These are phyloP conservation scores for Suricata suricatta DNA, from an alignment of 2,113 vertebrate genomes.

Conservation along the genomic window DNA sequence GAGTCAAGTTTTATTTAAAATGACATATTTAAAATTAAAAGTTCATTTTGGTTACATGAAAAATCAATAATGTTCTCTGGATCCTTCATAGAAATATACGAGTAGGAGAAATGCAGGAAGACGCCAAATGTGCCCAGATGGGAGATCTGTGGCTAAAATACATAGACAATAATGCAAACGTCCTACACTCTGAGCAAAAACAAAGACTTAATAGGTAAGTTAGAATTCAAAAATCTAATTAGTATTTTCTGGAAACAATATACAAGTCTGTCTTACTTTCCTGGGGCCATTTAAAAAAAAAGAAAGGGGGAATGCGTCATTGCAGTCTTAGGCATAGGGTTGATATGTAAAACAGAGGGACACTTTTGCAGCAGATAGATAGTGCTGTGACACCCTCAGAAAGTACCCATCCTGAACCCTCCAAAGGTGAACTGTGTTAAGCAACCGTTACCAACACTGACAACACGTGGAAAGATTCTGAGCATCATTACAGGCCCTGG, in stretches of 20 bases:
- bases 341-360: not conserved
- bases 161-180: not conserved
- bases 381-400: not conserved
- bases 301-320: not conserved
- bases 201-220: not conserved
- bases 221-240: not conserved
- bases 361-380: not conserved
- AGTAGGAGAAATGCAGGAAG: not conserved
- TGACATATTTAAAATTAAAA: not conserved
- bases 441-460: not conserved
- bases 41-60: not conserved
- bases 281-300: too few relatives aligned
- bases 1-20: not conserved
- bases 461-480: not conserved
- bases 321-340: not conserved
- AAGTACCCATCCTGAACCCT: not conserved
- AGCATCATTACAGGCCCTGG: not conserved
- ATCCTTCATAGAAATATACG: not conserved
- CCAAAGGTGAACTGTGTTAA: not conserved
- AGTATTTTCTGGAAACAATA: constrained; percentile 11
- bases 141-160: not conserved
- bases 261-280: constrained; percentile 8
- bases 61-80: not conserved
- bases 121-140: not conserved
- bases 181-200: not conserved